Base-by-base conservation (phyloP, 1,140 invertebrate genomes). In the Andricus grossulariae region DNA sequence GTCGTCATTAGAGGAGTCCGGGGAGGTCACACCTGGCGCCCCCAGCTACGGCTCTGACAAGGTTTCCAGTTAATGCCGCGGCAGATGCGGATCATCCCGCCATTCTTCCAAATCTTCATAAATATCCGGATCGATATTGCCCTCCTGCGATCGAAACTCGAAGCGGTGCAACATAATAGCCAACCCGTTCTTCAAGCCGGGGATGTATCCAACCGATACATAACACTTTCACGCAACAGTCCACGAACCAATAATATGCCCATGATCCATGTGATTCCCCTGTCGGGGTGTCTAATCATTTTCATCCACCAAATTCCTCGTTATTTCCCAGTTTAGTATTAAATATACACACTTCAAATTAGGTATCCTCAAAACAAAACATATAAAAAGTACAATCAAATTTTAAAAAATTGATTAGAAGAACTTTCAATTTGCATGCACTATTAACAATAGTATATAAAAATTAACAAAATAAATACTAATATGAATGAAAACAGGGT, bases 11-110 rank as follows among this genome's bases (percentile, higher is more conserved):
- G 83, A 85, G 85, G 52, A 82, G 79, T 83, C 80, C 83, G 80
- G 79, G 86, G 85, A 88, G 88, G 87, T 90, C 88, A 88, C 89
- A 89, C 88, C 89, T 89, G 88, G 88, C 87, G 87, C 87, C 86
- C 73, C 82, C 76, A 83, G 81, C 85, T 83, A 88, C 81, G 80
- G 75, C 78, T 76, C 78, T 76, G 78, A 79, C 80, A 71, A 75
- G 75, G 75, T 52, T 74, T 74, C 73, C 71, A 82, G 79, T 83
- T 86, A 85, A 85, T 85, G 84, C 80, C 78, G 76, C 80, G 83
- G 85, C 88, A 90, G 89, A 89, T 90, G 89, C 83, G 84, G 79
- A 89, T 89, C 85, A 85, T 84, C 84, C 78, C 79, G 80, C 87
- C 81, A 82, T 88, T 87, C 84, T 86, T 82, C 85, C 85, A 76